These are phyloP conservation scores for Dinoponera quadriceps DNA, from an alignment of 1,140 invertebrate species.

Conservation along the genomic window DNA sequence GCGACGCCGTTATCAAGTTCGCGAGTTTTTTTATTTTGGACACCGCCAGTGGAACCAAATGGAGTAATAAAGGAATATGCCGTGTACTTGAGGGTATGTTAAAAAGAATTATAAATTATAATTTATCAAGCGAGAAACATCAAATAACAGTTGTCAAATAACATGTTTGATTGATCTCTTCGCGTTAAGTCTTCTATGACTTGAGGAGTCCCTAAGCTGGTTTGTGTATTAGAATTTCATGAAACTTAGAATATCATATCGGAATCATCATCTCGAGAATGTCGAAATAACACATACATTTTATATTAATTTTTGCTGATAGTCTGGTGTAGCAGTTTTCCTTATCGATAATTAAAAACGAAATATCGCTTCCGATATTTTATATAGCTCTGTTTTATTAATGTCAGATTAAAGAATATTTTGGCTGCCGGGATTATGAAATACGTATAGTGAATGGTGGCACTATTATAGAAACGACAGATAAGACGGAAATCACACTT, in stretches of 20 bases:
- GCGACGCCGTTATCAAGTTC: neutral
- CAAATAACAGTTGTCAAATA: too few species aligned
- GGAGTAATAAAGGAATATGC: conserved; percentile 59
- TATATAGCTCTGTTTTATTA: neutral
- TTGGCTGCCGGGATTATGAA: conserved; percentile 7
- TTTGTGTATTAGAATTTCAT: too few species aligned
- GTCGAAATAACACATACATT: too few species aligned
- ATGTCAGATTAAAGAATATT: conserved; percentile 17
- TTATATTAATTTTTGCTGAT: too few species aligned
- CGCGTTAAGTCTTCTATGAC: too few species aligned
- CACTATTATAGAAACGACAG: neutral
- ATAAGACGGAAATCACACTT: neutral
- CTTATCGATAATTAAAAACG: too few species aligned
- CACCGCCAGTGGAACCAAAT: conserved; percentile 20
- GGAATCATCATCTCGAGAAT: too few species aligned
- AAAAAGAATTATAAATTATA: neutral
- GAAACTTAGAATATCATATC: too few species aligned
- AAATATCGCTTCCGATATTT: neutral
- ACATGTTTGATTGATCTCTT: too few species aligned
- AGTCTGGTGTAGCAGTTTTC: too few species aligned
- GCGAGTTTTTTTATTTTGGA: conserved; percentile 47
- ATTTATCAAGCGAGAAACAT: neutral
- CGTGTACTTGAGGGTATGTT: conserved; percentile 50
- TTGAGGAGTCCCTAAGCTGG: too few species aligned
- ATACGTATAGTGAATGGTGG: neutral